Percentiles rank a stretch among this genome's conserved stretches.
These are phyloP conservation scores for Danio albolineatus DNA, from an alignment of 2,797 vertebrate species.

Conservation along the genomic window DNA sequence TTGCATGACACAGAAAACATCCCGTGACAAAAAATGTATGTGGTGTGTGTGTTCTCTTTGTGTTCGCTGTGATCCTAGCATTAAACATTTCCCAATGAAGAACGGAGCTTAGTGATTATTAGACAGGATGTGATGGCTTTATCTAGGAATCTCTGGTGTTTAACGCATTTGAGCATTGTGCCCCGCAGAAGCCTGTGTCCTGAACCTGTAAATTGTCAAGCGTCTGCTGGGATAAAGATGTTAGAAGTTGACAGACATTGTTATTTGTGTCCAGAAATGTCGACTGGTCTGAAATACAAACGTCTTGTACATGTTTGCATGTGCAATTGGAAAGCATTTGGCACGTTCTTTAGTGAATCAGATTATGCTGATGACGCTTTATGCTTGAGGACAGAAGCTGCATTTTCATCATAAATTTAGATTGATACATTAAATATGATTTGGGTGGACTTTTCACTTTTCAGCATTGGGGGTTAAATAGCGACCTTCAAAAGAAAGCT, in stretches of 20 bases:
- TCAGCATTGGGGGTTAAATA: not conserved
- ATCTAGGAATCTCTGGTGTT: not conserved
- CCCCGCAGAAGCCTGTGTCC: not conserved
- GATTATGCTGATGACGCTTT: not conserved
- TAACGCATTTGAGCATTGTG: not conserved
- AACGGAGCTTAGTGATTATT: too few relatives aligned
- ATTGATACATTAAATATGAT: not conserved
- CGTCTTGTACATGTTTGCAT: not conserved
- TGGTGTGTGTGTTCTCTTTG: too few relatives aligned
- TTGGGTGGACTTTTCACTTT: not conserved
- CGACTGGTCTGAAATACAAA: not conserved
- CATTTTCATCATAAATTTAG: not conserved
- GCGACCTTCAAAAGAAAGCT: not conserved
- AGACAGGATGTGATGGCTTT: not conserved
- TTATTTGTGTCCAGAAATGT: slow-evolving; percentile 9
- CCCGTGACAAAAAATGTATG: too few relatives aligned
- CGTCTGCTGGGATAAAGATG: slow-evolving; percentile 26
- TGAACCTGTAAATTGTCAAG: slow-evolving; percentile 17
- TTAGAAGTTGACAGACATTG: slow-evolving; percentile 10
- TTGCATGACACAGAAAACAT: too few relatives aligned
- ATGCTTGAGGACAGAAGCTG: slow-evolving; percentile 1
- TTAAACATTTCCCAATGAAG: too few relatives aligned
- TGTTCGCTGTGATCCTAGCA: too few relatives aligned
- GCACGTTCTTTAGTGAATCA: not conserved
- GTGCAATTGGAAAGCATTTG: not conserved